Evolutionary conservation across 2,888 invertebrate genomes (phyloP), one percentile per base, ranked within the genome.

Genomic region (Aporophyla nigra): DNA sequence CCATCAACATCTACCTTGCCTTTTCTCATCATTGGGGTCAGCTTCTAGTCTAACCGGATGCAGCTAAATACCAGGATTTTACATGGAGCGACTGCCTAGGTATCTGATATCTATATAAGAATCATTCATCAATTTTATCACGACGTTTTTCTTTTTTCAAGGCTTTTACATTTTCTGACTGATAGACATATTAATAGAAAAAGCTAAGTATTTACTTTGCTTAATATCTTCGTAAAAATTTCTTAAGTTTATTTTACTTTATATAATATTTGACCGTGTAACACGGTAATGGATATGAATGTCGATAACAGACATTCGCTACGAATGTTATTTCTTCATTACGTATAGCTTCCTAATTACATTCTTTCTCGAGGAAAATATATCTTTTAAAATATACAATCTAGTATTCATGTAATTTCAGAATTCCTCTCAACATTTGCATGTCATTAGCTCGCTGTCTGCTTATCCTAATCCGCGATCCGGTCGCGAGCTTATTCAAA

Each of bases 401-500:
- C 27, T 51, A 27, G 27, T 62, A 67, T 81, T 74, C 49, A 85
- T 74, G 56, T 66, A 49, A 71, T 76, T 69, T 63, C 43, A 56
- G 63, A 81, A 62, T 53, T 46, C 21, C 56, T 49, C 62, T 43
- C 21, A 12, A 71, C 19, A 80, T 87, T 86, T 75, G 69, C 84
- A 80, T 75, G 27, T 66, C 43, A 71, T 86, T 83, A 75, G 66
- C 53, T 56, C 6, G n/a, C 19, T 51, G 24, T 62, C 59, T 80
- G 16, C 67, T 76, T 59, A 76, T 59, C 49, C 53, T 74, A 63
- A 77, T 71, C 43, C 43, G 4, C 24, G 58, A 58, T 53, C 21
- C 19, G 14, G 16, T 33, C 67, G 67, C 56, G 43, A 79, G 76
- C 43, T 83, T 83, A 80, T 86, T 83, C 63, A 80, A 80, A 86